Base-by-base conservation (phyloP, 1,140 invertebrate genomes). In the Heliothis subflexa region DNA sequence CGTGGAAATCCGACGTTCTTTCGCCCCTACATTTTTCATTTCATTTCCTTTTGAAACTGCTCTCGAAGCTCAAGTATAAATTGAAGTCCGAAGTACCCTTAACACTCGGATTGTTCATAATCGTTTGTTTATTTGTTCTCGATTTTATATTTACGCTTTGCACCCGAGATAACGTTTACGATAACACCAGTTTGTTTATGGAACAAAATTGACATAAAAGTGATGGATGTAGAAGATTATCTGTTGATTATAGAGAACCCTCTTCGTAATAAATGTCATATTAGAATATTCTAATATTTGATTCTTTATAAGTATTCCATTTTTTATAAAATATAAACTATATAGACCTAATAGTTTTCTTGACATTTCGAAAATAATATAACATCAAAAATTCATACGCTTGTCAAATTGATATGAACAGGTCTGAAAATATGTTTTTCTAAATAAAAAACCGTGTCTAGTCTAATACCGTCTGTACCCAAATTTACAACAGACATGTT, bases 11-110 rank as follows among this genome's bases (percentile, higher is more conserved):
- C 3, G 16, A 74, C 50, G 40, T 49, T 40, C 33, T 40, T 40
- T 40, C 33, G 33, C 5, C 33, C 57, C 28, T 50, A 28, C 40
- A 74, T 74, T 74, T 74, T 74, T 74, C 57, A 74, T 74, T 73
- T 21, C 4, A 21, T 57, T 73, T 74, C 54, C 57, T 62, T 61
- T 61, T 33, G 18, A 18, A 61, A 74, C 40, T 62, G 40, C 1
- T 47, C 1, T 13, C 33, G 45, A 25, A 74, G 33, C 55, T 49
- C 40, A 9, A n/a, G n/a, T 45, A n/a, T 18, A 16, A 72, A 10
- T 72, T 45, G n/a, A 5, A 72, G 25, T 3, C 57, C 12, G 55
- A 45, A 45, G 54, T 57, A 2, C 57, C 47, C 70, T 45, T 54
- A 52, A 54, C 7, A 13, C 13, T 33, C 16, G 10, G 25, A 10